Evolutionary conservation across 2,888 invertebrate genomes (phyloP).

Genomic region (Epinotia ramella): DNA sequence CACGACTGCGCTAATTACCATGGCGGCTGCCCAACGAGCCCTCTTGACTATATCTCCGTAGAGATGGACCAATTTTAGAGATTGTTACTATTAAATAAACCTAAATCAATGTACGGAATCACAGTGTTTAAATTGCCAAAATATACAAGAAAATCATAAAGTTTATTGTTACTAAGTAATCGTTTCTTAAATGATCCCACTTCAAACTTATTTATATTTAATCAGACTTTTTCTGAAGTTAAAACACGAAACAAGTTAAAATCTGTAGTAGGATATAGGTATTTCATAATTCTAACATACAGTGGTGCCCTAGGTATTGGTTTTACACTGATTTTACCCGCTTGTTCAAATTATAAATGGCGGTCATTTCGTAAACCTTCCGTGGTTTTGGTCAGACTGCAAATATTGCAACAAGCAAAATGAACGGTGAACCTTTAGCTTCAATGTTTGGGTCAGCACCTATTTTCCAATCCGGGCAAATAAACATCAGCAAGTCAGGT

Average conservation of each 20-base stretch:
- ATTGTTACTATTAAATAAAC: background rate
- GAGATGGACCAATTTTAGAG: slow-evolving; percentile 49
- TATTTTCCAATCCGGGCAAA: slow-evolving; percentile 17
- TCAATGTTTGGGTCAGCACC: slow-evolving; percentile 5
- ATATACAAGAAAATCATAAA: no score
- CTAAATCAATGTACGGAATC: background rate
- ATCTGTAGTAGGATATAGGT: no score
- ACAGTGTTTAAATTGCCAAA: no score
- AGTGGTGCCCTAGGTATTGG: background rate
- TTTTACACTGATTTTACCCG: background rate
- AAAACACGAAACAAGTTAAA: no score
- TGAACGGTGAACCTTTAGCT: background rate
- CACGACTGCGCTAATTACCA: slow-evolving; percentile 80
- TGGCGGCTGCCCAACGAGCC: slow-evolving; percentile 80
- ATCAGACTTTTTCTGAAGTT: background rate
- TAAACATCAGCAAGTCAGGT: slow-evolving; percentile 8
- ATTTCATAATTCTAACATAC: background rate
- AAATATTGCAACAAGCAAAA: slow-evolving; percentile 18
- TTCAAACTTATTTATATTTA: background rate
- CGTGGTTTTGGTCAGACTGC: background rate
- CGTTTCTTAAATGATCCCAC: background rate
- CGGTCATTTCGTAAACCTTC: background rate
- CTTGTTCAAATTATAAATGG: background rate
- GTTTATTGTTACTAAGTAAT: no score
- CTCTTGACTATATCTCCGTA: slow-evolving; percentile 84